These are phyloP conservation scores for Notodonta ziczac DNA, from an alignment of 2,888 invertebrate species.

Conservation along the genomic window DNA sequence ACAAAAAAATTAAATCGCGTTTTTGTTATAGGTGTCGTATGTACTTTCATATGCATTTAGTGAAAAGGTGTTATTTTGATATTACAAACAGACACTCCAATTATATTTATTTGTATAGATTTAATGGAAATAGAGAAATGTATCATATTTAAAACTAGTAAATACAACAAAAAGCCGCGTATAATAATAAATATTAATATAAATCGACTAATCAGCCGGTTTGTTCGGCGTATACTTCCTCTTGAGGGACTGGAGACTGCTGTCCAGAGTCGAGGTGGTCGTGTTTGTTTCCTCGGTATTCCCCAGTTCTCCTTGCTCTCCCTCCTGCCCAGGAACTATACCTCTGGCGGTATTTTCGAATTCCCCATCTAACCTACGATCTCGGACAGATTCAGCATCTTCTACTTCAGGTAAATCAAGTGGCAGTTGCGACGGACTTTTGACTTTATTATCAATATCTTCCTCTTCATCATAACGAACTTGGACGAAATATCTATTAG, in stretches of 20 bases:
- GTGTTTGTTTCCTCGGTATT: neutral
- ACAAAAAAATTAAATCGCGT: too few relatives aligned
- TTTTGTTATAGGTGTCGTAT: too few relatives aligned
- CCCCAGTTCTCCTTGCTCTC: neutral
- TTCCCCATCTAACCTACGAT: neutral
- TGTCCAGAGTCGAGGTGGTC: neutral
- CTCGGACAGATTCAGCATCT: neutral
- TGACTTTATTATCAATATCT: neutral
- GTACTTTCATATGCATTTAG: too few relatives aligned
- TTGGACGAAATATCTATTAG: conserved; percentile 20
- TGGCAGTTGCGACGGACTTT: neutral
- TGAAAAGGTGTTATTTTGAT: too few relatives aligned
- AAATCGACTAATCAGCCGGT: neutral
- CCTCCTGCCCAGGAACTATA: neutral
- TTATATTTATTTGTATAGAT: neutral
- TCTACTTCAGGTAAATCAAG: neutral
- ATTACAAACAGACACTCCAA: too few relatives aligned
- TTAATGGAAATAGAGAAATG: too few relatives aligned
- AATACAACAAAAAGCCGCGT: too few relatives aligned
- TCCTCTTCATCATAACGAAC: conserved; percentile 25
- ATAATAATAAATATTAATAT: too few relatives aligned
- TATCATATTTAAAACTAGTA: too few relatives aligned
- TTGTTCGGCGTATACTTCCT: neutral
- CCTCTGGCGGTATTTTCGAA: too few relatives aligned
- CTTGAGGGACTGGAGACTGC: neutral